These are phyloP conservation scores for Ectemnius lituratus DNA, from an alignment of 2,888 invertebrate genomes.

Conservation along the genomic window DNA sequence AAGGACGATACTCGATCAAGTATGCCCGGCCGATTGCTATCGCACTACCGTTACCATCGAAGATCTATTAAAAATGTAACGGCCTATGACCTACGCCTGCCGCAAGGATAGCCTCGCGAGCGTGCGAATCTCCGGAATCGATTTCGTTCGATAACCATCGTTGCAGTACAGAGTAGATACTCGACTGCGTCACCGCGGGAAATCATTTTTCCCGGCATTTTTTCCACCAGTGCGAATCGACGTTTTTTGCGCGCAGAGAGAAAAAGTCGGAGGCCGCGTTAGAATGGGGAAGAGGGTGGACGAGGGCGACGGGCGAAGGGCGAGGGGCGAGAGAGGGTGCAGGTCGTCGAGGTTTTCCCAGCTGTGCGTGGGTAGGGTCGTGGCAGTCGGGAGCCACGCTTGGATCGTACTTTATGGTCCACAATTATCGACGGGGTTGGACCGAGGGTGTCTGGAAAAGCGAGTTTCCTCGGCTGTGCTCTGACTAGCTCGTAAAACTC, in stretches of 20 bases:
- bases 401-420: constrained; percentile 62
- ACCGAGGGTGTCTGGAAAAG: constrained; percentile 44
- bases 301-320: neutral
- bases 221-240: constrained; percentile 2
- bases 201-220: constrained; percentile 4
- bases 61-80: constrained; percentile 20
- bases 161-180: too few relatives aligned
- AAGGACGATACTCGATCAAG: constrained; percentile 21
- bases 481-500: constrained; percentile 59
- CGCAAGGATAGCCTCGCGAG: neutral
- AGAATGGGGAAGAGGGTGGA: neutral
- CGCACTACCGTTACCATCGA: constrained; percentile 1
- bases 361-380: constrained; percentile 6
- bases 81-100: neutral
- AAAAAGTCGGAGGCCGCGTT: constrained; percentile 1
- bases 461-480: constrained; percentile 54
- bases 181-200: constrained; percentile 3
- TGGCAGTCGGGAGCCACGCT: neutral
- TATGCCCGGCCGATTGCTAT: constrained; percentile 33
- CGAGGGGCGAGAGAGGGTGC: neutral
- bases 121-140: constrained; percentile 13
- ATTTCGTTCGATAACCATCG: neutral
- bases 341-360: neutral
- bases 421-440: constrained; percentile 66
- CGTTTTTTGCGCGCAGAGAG: neutral